A percentile compares a stretch with the other conserved stretches of the same genome.
These are phyloP conservation scores for Zophobas morio DNA, from an alignment of 1,140 invertebrate species.

Conservation along the genomic window DNA sequence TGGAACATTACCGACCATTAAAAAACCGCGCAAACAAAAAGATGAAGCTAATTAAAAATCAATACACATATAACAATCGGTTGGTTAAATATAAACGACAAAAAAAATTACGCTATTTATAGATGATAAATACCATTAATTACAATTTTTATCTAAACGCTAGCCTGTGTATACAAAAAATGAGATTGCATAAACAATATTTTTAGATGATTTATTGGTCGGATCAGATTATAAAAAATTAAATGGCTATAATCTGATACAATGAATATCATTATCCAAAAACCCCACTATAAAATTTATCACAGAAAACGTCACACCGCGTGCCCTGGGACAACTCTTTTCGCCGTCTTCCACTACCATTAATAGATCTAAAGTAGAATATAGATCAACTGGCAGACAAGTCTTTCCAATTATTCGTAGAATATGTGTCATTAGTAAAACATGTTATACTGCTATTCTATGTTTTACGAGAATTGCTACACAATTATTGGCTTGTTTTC, in stretches of 20 bases:
- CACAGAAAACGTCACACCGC: no score
- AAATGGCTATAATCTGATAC: conserved; percentile 3
- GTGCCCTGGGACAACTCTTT: no score
- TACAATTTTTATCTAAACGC: conserved; percentile 31
- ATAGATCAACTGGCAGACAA: no score
- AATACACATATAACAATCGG: conserved; percentile 17
- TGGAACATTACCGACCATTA: background rate
- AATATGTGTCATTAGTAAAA: no score
- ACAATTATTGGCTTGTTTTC: no score
- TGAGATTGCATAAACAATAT: conserved; percentile 7
- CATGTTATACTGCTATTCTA: no score
- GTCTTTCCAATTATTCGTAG: no score
- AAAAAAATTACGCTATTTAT: conserved; percentile 16
- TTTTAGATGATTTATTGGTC: conserved; percentile 6
- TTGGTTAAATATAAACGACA: conserved; percentile 27
- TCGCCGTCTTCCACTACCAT: no score
- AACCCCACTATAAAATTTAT: background rate
- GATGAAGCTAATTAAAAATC: conserved; percentile 24
- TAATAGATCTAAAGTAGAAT: no score
- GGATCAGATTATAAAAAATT: conserved; percentile 17
- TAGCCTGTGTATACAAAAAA: conserved; percentile 24
- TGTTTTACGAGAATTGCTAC: no score
- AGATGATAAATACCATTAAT: conserved; percentile 34
- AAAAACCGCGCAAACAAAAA: background rate
- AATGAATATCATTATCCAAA: background rate